A percentile compares a stretch with the other conserved stretches of the same genome.
These are phyloP conservation scores for Leucoma salicis DNA, from an alignment of 2,888 invertebrate genomes.

Conservation along the genomic window DNA sequence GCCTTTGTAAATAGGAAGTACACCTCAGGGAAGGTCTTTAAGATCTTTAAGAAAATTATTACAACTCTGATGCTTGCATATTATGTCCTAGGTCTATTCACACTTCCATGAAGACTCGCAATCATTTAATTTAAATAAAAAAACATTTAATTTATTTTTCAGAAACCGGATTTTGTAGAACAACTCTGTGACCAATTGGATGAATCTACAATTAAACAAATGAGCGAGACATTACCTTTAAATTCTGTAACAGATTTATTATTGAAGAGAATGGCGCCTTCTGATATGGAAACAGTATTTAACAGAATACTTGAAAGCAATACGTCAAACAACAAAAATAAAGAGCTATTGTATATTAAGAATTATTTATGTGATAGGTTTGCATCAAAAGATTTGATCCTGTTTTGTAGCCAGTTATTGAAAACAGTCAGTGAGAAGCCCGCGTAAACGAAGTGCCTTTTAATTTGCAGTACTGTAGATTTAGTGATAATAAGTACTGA, in stretches of 20 bases:
- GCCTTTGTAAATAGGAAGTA: no score
- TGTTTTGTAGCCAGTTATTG: constrained; percentile 58
- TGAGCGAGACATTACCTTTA: constrained; percentile 47
- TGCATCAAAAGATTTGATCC: constrained; percentile 48
- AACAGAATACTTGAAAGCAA: constrained; percentile 41
- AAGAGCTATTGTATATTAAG: constrained; percentile 44
- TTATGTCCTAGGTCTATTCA: no score
- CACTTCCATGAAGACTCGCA: no score
- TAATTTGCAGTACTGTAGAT: not conserved
- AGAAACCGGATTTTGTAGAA: constrained; percentile 59
- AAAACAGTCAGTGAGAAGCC: constrained; percentile 45
- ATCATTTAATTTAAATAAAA: no score
- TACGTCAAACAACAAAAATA: constrained; percentile 21
- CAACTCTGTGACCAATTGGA: constrained; percentile 45
- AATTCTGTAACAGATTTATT: constrained; percentile 38
- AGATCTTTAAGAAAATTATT: no score
- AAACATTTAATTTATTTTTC: constrained; percentile 21
- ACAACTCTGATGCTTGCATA: no score
- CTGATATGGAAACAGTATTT: constrained; percentile 35
- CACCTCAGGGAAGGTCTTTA: no score
- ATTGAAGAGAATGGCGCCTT: constrained; percentile 39
- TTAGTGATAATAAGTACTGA: no score
- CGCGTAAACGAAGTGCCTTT: constrained; percentile 16
- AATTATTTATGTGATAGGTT: constrained; percentile 52
- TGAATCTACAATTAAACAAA: constrained; percentile 37